These are phyloP conservation scores for Cheilosia grossa DNA, from an alignment of 2,888 invertebrate genomes.

Conservation along the genomic window DNA sequence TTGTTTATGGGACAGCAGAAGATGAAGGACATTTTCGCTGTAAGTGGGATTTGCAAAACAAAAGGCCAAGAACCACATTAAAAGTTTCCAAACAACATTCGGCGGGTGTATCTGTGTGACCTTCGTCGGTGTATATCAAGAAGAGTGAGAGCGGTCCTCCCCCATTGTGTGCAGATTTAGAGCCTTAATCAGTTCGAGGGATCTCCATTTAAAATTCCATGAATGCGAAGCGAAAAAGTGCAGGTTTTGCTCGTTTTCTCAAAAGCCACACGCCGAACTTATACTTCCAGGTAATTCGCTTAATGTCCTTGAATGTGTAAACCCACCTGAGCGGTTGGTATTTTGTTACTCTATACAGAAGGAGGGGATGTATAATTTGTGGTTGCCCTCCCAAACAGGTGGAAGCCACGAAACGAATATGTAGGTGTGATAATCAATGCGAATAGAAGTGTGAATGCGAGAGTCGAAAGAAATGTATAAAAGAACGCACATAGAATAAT, in stretches of 20 bases:
- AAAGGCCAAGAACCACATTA: conserved; percentile 61
- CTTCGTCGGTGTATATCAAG: conserved; percentile 23
- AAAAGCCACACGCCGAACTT: conserved; percentile 32
- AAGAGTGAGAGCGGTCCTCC: conserved; percentile 5
- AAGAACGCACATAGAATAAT: conserved; percentile 41
- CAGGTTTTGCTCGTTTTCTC: conserved; percentile 28
- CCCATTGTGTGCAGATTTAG: conserved; percentile 14
- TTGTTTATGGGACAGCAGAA: conserved; percentile 42
- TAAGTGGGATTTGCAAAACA: conserved; percentile 39
- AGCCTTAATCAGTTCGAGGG: conserved; percentile 40
- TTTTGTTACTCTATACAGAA: neutral
- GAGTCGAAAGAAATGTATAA: conserved; percentile 16
- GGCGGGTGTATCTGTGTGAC: conserved; percentile 16
- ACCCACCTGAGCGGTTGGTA: neutral
- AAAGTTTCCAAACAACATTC: conserved; percentile 42
- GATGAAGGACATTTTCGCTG: conserved; percentile 36
- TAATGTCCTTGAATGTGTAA: conserved; percentile 22
- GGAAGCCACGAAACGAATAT: conserved; percentile 3
- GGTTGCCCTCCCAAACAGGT: neutral
- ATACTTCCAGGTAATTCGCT: conserved; percentile 44
- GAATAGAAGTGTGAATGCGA: conserved; percentile 5
- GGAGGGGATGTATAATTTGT: neutral
- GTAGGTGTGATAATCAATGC: conserved; percentile 25
- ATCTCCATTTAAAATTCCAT: conserved; percentile 57
- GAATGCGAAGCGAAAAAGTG: conserved; percentile 45